Evolutionary conservation across 2,888 invertebrate species (phyloP).

Genomic region (Melinopterus prodromus): DNA sequence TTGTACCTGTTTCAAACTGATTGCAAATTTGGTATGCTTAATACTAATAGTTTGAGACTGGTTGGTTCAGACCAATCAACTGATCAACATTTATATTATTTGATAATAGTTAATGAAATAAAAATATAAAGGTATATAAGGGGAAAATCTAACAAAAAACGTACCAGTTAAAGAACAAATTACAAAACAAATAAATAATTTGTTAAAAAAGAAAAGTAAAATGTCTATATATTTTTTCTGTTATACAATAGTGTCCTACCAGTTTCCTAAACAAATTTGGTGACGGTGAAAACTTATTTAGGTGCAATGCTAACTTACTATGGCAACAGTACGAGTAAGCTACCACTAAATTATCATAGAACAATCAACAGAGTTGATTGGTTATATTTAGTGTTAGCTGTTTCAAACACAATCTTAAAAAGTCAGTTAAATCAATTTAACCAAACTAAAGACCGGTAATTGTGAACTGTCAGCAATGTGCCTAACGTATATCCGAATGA

Average conservation of each 20-base stretch:
- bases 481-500: slow-evolving; percentile 17
- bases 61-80: too few relatives aligned
- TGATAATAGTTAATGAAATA: too few relatives aligned
- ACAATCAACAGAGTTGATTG: background rate
- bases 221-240: background rate
- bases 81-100: too few relatives aligned
- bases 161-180: background rate
- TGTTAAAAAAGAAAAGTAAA: background rate
- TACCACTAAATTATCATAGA: background rate
- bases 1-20: too few relatives aligned
- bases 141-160: background rate
- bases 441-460: slow-evolving; percentile 30
- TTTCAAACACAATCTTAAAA: slow-evolving; percentile 28
- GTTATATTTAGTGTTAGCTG: background rate
- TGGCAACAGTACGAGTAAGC: background rate
- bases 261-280: background rate
- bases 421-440: slow-evolving; percentile 32
- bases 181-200: background rate
- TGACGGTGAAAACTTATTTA: background rate
- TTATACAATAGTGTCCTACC: background rate
- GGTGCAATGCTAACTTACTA: background rate
- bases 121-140: background rate
- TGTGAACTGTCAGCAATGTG: slow-evolving; percentile 23
- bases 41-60: too few relatives aligned
- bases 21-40: too few relatives aligned